phyloP scores from a whole-genome alignment of 2,113 vertebrate genomes.

The Piliocolobus tephrosceles region DNA sequence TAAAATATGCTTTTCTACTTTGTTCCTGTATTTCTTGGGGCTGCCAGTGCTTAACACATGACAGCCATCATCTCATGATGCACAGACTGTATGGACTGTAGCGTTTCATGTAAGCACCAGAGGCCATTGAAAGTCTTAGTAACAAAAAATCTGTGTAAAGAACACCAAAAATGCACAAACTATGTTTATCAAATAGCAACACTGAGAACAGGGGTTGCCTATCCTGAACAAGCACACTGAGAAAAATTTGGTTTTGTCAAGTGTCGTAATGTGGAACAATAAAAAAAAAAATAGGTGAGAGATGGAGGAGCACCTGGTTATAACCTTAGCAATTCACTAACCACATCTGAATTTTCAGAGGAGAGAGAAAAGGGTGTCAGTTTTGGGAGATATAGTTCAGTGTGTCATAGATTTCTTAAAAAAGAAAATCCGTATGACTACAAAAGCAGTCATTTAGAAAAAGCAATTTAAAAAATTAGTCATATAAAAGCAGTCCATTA shows the following conservation, averaged over 20 bases:
- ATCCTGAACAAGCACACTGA: background rate
- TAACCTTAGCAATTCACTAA: background rate
- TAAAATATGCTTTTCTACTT: background rate
- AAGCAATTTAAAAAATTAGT: slow-evolving; percentile 18
- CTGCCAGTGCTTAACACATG: background rate
- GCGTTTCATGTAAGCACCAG: background rate
- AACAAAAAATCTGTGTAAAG: background rate
- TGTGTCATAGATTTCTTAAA: background rate
- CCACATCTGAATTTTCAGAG: background rate
- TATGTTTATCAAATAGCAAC: background rate
- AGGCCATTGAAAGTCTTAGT: background rate
- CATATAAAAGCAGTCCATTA: background rate
- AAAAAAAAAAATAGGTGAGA: background rate
- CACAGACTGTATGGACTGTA: accelerated
- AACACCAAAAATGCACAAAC: background rate
- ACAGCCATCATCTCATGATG: background rate
- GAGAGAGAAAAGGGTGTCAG: background rate
- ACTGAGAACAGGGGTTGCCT: too few relatives aligned
- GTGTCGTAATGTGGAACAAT: background rate
- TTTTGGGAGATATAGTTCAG: background rate
- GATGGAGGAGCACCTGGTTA: accelerated
- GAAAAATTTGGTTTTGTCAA: background rate
- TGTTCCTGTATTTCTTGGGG: background rate
- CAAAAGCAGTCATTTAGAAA: background rate
- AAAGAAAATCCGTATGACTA: slow-evolving; percentile 11